Evolutionary conservation across 2,113 vertebrate species (phyloP).

Genomic region (Lagopus muta): DNA sequence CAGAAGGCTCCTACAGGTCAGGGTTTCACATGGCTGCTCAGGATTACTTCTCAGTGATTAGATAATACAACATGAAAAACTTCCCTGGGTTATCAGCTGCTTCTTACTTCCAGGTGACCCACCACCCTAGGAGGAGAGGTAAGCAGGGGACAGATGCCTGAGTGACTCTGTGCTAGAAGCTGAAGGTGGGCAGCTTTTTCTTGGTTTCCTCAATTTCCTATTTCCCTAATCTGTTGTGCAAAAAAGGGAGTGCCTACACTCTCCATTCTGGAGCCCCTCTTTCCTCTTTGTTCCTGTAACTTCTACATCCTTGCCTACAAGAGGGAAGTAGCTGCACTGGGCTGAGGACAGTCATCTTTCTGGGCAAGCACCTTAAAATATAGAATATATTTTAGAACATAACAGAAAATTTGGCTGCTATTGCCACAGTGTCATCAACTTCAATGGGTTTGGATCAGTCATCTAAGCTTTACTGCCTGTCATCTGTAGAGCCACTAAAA

Average conservation of each 20-base stretch:
- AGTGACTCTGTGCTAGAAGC: neutral
- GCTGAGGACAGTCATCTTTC: neutral
- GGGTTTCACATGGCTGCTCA: fast-evolving
- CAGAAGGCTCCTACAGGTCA: neutral
- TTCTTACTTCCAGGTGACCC: neutral
- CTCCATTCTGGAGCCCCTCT: neutral
- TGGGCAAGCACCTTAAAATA: neutral
- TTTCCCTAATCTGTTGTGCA: neutral
- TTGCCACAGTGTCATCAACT: neutral
- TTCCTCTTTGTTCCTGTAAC: neutral
- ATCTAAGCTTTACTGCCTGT: neutral
- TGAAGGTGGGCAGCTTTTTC: neutral
- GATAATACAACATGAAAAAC: fast-evolving
- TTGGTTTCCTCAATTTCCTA: neutral
- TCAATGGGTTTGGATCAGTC: neutral
- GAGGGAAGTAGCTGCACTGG: neutral
- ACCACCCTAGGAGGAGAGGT: fast-evolving
- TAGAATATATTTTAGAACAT: neutral
- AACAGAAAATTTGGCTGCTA: neutral
- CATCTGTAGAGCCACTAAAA: neutral
- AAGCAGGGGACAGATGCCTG: neutral
- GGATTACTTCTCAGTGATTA: neutral
- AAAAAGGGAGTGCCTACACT: neutral
- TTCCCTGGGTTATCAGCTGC: fast-evolving
- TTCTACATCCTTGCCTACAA: neutral